Conservation (phyloP, 2,797 vertebrate species). For the Peromyscus attwateri region DNA sequence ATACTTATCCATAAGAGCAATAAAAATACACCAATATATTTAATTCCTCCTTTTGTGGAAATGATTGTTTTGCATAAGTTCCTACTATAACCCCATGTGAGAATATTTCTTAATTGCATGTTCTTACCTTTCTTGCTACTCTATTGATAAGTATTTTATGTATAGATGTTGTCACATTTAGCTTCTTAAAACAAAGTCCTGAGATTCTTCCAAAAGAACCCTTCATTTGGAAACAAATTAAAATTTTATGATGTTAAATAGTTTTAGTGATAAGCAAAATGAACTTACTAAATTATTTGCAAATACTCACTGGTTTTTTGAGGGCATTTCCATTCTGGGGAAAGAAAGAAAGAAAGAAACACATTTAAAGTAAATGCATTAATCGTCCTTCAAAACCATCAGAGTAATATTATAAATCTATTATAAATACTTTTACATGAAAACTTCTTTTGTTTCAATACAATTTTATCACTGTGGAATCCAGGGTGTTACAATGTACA, state of each 20-base stretch:
- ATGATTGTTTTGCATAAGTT: background rate
- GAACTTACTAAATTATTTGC: constrained; percentile 36
- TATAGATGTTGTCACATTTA: constrained; percentile 94
- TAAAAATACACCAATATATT: background rate
- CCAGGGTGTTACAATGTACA: background rate
- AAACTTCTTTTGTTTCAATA: constrained; percentile 28
- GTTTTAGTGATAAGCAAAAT: constrained; percentile 35
- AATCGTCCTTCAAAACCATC: constrained; percentile 39
- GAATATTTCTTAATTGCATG: background rate
- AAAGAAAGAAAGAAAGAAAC: constrained; percentile 85
- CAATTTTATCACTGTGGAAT: background rate
- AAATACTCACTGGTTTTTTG: constrained; percentile 94
- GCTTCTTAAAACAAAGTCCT: constrained; percentile 97
- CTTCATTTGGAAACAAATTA: constrained; percentile 86
- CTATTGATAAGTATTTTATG: constrained; percentile 94
- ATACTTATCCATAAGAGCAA: background rate
- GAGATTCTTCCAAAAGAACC: constrained; percentile 93
- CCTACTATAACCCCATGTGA: background rate
- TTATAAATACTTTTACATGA: constrained; percentile 8
- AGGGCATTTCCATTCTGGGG: constrained; percentile 96
- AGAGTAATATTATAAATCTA: constrained; percentile 20
- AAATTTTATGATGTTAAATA: constrained; percentile 45
- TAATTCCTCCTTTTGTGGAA: constrained; percentile 21
- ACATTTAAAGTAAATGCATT: constrained; percentile 52
- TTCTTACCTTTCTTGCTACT: constrained; percentile 94